These are phyloP conservation scores for Hermodice carunculata DNA, from an alignment of 2,888 invertebrate species.

Conservation along the genomic window DNA sequence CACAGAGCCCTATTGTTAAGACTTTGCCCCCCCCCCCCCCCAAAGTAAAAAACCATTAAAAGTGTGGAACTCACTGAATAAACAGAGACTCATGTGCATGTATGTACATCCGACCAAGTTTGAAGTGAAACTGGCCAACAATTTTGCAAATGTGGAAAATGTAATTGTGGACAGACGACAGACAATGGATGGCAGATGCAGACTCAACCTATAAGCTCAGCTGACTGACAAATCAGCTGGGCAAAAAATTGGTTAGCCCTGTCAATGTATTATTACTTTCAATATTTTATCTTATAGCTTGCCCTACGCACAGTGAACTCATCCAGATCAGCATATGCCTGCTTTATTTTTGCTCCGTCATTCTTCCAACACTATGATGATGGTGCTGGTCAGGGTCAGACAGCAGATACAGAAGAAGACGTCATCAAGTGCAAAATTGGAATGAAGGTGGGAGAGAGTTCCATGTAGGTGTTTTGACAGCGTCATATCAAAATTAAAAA, in stretches of 20 bases:
- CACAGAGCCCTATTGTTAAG: too few relatives aligned
- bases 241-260: conserved; percentile 52
- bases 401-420: conserved; percentile 68
- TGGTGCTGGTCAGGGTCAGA: neutral
- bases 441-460: conserved; percentile 77
- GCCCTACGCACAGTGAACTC: conserved; percentile 84
- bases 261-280: neutral
- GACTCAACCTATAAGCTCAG: too few relatives aligned
- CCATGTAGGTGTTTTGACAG: conserved; percentile 54
- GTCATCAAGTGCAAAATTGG: conserved; percentile 84
- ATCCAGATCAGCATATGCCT: conserved; percentile 87
- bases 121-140: too few relatives aligned
- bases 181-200: too few relatives aligned
- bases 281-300: conserved; percentile 68
- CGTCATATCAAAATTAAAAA: neutral
- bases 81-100: too few relatives aligned
- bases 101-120: conserved; percentile 75
- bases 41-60: too few relatives aligned
- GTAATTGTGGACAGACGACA: too few relatives aligned
- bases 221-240: too few relatives aligned
- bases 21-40: too few relatives aligned
- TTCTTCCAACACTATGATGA: conserved; percentile 83
- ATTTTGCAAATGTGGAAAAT: too few relatives aligned
- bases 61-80: too few relatives aligned
- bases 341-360: conserved; percentile 80